Conservation (phyloP, 2,888 invertebrate genomes). For the Lymantria monacha region DNA sequence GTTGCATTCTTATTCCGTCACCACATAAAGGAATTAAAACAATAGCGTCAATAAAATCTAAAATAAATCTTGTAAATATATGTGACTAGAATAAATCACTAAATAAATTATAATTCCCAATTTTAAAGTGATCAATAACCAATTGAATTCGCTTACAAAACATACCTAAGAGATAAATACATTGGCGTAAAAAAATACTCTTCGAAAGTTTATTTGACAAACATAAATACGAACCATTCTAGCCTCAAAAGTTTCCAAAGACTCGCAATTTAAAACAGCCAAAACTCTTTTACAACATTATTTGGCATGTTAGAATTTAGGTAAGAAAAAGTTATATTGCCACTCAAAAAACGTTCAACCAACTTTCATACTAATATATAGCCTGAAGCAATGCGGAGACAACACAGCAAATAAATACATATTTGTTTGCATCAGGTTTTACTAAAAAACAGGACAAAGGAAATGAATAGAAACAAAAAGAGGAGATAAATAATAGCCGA, state of each 20-base stretch:
- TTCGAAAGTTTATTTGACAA: conserved; percentile 19
- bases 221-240: conserved; percentile 24
- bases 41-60: no score
- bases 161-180: no score
- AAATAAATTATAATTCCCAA: no score
- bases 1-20: no score
- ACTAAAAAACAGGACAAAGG: conserved; percentile 62
- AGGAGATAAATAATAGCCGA: conserved; percentile 59
- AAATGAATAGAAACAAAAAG: conserved; percentile 53
- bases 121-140: no score
- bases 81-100: no score
- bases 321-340: conserved; percentile 45
- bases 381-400: conserved; percentile 40
- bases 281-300: conserved; percentile 20
- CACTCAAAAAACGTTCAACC: conserved; percentile 39
- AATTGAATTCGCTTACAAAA: no score
- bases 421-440: conserved; percentile 56
- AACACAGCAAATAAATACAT: conserved; percentile 56
- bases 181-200: neutral
- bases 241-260: conserved; percentile 18
- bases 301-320: conserved; percentile 28
- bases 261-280: conserved; percentile 14
- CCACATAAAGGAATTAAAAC: no score
- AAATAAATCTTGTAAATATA: no score
- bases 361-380: conserved; percentile 48